Percentiles rank a stretch among this genome's conserved stretches.
Evolutionary conservation across 64 coral and sea anemone species (phyloP).

Genomic region (Dendrophyllia cribrosa): DNA sequence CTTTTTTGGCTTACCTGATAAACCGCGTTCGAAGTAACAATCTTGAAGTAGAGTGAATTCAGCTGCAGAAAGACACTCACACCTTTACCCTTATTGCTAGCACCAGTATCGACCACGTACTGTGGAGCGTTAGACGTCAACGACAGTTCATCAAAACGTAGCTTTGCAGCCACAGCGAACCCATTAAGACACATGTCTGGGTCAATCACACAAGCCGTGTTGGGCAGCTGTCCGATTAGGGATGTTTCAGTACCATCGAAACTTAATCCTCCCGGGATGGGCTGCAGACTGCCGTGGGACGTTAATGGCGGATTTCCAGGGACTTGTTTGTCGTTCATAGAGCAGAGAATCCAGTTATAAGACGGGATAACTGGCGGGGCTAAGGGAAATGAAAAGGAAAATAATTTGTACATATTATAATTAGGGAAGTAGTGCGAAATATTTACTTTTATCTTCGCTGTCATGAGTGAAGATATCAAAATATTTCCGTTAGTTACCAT

Average conservation of each 20-base stretch:
- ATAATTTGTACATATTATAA: background rate
- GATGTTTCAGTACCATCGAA: slow-evolving; percentile 76
- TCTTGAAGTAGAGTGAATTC: slow-evolving; percentile 53
- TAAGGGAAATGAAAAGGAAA: slow-evolving; percentile 13
- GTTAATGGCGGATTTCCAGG: slow-evolving; percentile 73
- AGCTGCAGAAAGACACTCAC: slow-evolving; percentile 58
- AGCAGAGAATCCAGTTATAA: slow-evolving; percentile 62
- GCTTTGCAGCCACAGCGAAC: slow-evolving; percentile 68
- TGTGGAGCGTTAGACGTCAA: slow-evolving; percentile 43
- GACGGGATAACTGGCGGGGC: slow-evolving; percentile 73
- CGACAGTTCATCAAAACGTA: slow-evolving; percentile 57
- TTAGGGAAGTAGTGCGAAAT: no score
- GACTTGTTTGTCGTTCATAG: slow-evolving; percentile 38
- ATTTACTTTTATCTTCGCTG: no score
- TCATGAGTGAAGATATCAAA: no score
- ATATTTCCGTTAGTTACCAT: no score
- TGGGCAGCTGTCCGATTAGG: slow-evolving; percentile 36
- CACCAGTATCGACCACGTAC: slow-evolving; percentile 86
- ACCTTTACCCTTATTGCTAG: slow-evolving; percentile 56
- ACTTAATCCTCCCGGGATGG: slow-evolving; percentile 43
- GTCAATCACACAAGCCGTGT: slow-evolving; percentile 61
- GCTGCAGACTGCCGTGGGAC: slow-evolving; percentile 40
- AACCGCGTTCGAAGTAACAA: slow-evolving; percentile 56
- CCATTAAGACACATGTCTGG: slow-evolving; percentile 67
- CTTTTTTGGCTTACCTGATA: slow-evolving; percentile 64